Conservation (phyloP, 2,888 invertebrate genomes). For the Chironomus riparius region DNA sequence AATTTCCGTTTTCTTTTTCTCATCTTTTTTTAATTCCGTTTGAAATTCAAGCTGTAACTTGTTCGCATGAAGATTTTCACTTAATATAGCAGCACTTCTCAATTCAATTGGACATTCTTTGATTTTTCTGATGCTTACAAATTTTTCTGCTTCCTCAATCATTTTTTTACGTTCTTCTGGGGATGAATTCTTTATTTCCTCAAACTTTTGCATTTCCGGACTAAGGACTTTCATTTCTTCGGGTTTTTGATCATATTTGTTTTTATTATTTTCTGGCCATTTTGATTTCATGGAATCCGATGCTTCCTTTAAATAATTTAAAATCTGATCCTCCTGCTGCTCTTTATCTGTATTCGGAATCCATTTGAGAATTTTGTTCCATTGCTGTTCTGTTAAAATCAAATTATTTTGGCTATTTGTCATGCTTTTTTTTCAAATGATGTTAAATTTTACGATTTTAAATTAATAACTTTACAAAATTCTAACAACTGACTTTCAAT, state of each 20-base stretch:
- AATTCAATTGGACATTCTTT: slow-evolving; percentile 18
- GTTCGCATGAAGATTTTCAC: slow-evolving; percentile 5
- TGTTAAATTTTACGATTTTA: too few species aligned
- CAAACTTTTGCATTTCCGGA: neutral
- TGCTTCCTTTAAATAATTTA: slow-evolving; percentile 7
- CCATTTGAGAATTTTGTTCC: slow-evolving; percentile 10
- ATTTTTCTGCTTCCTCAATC: slow-evolving; percentile 15
- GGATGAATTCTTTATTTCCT: neutral
- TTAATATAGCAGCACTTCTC: slow-evolving; percentile 16
- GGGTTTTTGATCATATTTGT: too few species aligned
- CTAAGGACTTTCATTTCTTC: neutral
- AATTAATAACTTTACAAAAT: too few species aligned
- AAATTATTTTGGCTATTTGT: neutral
- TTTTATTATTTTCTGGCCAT: slow-evolving; percentile 18
- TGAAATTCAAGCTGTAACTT: slow-evolving; percentile 15
- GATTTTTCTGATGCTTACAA: neutral
- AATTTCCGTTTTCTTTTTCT: slow-evolving; percentile 4
- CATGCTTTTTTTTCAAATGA: too few species aligned
- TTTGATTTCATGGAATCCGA: neutral
- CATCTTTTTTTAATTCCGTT: neutral
- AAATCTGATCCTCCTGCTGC: neutral
- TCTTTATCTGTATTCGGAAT: slow-evolving; percentile 4
- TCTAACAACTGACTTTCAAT: too few species aligned
- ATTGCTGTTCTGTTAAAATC: slow-evolving; percentile 5
- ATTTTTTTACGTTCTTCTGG: neutral